Evolutionary conservation across 2,888 invertebrate genomes (phyloP).

Genomic region (Therioaphis trifolii): DNA sequence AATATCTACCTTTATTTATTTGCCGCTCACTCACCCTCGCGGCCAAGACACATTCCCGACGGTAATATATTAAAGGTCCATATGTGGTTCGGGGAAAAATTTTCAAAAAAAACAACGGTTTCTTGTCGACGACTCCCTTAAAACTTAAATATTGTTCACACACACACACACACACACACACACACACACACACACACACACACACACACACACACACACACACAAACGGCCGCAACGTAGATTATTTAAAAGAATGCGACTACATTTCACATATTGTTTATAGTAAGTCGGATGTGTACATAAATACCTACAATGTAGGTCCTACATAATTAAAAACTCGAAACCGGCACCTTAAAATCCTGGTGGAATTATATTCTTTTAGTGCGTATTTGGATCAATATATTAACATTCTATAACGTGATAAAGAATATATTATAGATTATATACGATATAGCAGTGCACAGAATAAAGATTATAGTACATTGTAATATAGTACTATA

Average conservation of each 20-base stretch:
- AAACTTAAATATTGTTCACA: background rate
- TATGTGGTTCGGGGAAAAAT: slow-evolving; percentile 23
- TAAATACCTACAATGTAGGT: slow-evolving; percentile 1
- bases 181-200: background rate
- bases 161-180: background rate
- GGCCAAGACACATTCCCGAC: slow-evolving; percentile 23
- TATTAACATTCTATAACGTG: too few relatives aligned
- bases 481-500: too few relatives aligned
- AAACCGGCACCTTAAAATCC: too few relatives aligned
- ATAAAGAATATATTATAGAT: too few relatives aligned
- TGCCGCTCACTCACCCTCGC: slow-evolving; percentile 32
- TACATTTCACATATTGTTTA: too few relatives aligned
- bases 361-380: too few relatives aligned
- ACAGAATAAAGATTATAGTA: too few relatives aligned
- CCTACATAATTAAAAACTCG: too few relatives aligned
- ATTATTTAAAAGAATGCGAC: too few relatives aligned
- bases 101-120: slow-evolving; percentile 46
- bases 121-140: slow-evolving; percentile 30
- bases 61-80: background rate
- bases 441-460: too few relatives aligned
- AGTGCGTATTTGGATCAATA: too few relatives aligned
- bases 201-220: background rate
- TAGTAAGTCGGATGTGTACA: too few relatives aligned
- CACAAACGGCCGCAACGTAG: background rate
- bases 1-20: background rate